Base-by-base conservation (phyloP, 35 echinoderm and acorn worm species). In the Eucidaris tribuloides region DNA sequence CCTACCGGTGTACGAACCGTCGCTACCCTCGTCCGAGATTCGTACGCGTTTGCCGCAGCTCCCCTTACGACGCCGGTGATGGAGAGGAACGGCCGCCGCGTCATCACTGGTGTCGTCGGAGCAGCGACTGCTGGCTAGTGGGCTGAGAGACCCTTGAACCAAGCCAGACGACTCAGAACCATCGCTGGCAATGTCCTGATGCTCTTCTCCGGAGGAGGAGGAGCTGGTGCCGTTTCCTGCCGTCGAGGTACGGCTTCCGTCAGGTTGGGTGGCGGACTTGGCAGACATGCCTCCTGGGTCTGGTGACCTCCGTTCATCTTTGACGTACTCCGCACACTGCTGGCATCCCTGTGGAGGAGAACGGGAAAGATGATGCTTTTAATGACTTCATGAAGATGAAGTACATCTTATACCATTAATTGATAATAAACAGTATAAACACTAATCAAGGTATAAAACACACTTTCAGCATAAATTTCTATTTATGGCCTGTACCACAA, bases 51-150 rank as follows among this genome's bases (percentile, higher is more conserved):
- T 74, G n/a, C n/a, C n/a, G n/a, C n/a, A n/a, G n/a, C n/a, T n/a
- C n/a, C n/a, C n/a, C n/a, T n/a, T n/a, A n/a, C n/a, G n/a, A n/a
- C n/a, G n/a, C 35, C 41, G 68, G 44, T 74, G 34, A n/a, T n/a
- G n/a, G n/a, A n/a, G n/a, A 40, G 34, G 34, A 33, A 42, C 44
- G n/a, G 68, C 17, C 35, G 40, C 5, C 22, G 24, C 44, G 22
- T 74, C 68, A 44, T 74, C 68, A 32, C 68, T 74, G 34, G 68
- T 44, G 44, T 74, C 68, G 15, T 40, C 68, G 44, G 41, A 74
- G 68, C 68, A 42, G 34, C 24, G 68, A n/a, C 33, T 44, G 41
- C 44, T 38, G 14, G 35, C 68, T 74, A 44, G 34, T 42, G 34
- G 68, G 37, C 35, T 42, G 68, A 74, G 68, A 41, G 34, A 42